Evolutionary conservation across 2,888 invertebrate genomes (phyloP).

Genomic region (Platycheirus albimanus): DNA sequence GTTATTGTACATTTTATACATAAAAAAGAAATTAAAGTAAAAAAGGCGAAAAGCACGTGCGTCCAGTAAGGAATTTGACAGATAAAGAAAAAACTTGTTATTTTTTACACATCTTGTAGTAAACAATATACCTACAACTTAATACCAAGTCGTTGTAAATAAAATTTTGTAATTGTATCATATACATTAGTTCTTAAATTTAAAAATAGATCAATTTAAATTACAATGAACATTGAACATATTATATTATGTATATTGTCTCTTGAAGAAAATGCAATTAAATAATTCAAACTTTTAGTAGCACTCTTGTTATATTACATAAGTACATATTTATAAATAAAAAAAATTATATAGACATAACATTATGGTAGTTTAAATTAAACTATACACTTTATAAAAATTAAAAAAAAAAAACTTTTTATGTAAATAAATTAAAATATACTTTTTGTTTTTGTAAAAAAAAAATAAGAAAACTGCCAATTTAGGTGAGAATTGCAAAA

Average conservation of each 20-base stretch:
- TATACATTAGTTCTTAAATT: neutral
- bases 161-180: conserved; percentile 21
- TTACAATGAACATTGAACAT: too few species aligned
- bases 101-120: conserved; percentile 21
- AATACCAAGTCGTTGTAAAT: conserved; percentile 16
- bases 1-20: conserved; percentile 54
- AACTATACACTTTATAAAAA: neutral
- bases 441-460: conserved; percentile 23
- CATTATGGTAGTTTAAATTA: neutral
- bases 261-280: conserved; percentile 4
- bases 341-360: neutral
- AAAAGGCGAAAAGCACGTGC: conserved; percentile 6
- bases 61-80: conserved; percentile 13
- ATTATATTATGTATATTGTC: neutral
- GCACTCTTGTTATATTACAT: conserved; percentile 39
- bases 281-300: conserved; percentile 4
- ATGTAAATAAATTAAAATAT: neutral
- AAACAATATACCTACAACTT: neutral
- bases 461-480: conserved; percentile 65
- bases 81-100: conserved; percentile 2
- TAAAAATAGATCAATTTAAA: conserved; percentile 34
- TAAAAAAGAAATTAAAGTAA: neutral
- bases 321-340: too few species aligned
- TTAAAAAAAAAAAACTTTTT: neutral
- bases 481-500: conserved; percentile 7